Evolutionary conservation across 2,113 vertebrate genomes (phyloP), one percentile per base, ranked within the genome.

Genomic region (Cyprinodon brontotheroides): DNA sequence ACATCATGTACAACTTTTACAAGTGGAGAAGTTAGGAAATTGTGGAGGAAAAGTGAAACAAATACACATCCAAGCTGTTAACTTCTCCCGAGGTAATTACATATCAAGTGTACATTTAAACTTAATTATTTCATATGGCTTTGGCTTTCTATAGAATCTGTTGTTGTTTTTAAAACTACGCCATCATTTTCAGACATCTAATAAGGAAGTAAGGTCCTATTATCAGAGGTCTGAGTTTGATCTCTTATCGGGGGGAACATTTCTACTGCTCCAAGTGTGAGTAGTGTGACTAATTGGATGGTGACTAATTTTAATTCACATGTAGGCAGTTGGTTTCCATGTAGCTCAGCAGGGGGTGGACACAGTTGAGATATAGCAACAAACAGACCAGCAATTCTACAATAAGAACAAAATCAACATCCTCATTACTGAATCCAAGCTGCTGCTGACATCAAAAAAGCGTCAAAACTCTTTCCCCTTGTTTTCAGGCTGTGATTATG

Each of bases 351-450:
- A 17, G 88, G 91, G 82, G 77, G 75, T 69, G 80, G 82, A 81
- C 85, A 89, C 85, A 87, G 85, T 80, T 47, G 83, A 86, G 87
- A 70, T 73, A 80, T 83, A 87, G 86, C 87, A 89, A 89, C 89
- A 90, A 87, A 85, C 83, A 85, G 74, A 29, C 65, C 80, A 80
- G 82, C 83, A 84, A 85, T 89, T 86, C 89, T 76, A 86, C 89
- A 89, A 92, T 91, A 87, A 87, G 71, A 91, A 81, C 82, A 82
- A 91, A 92, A 90, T 93, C 90, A 90, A 86, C 89, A 91, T 90
- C 86, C 91, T 92, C 91, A 92, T 92, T 92, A 92, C 82, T 66
- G 80, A 82, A 85, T 89, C 85, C 53, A 17, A 85, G 87, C 86
- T 78, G 84, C 85, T 66, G 87, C 87, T 57, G 2, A 75, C 84